A percentile compares a stretch with the other conserved stretches of the same genome.
These are phyloP conservation scores for Euschistus heros DNA, from an alignment of 1,140 invertebrate species.

Conservation along the genomic window DNA sequence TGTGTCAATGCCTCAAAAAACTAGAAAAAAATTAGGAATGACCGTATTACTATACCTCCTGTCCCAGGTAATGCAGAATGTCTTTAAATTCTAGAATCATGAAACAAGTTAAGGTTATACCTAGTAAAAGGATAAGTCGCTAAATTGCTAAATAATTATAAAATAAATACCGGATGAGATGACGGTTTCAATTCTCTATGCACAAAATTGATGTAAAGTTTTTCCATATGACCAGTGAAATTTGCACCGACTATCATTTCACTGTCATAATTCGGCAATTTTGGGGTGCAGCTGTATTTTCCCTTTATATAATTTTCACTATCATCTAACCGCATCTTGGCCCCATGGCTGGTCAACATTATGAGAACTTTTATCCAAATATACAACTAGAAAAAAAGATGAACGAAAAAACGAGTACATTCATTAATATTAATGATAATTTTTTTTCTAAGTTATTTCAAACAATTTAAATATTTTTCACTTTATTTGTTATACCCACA, in stretches of 20 bases:
- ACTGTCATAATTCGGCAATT: constrained; percentile 6
- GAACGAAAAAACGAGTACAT: too few relatives aligned
- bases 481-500: too few relatives aligned
- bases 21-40: too few relatives aligned
- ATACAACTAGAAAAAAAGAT: background rate
- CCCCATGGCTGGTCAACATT: background rate
- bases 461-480: too few relatives aligned
- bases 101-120: too few relatives aligned
- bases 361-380: constrained; percentile 2
- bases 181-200: background rate
- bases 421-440: too few relatives aligned
- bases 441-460: too few relatives aligned
- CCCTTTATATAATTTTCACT: background rate
- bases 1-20: too few relatives aligned
- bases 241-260: constrained; percentile 9
- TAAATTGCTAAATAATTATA: background rate
- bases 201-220: constrained; percentile 3
- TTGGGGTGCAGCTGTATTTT: constrained; percentile 30
- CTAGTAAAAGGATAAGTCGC: background rate
- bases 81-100: too few relatives aligned
- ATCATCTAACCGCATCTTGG: background rate
- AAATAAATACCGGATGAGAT: background rate
- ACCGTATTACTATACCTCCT: too few relatives aligned
- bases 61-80: too few relatives aligned
- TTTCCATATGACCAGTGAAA: constrained; percentile 7